Conservation (phyloP, 1,140 invertebrate genomes). For the Calliopsis andreniformis region DNA sequence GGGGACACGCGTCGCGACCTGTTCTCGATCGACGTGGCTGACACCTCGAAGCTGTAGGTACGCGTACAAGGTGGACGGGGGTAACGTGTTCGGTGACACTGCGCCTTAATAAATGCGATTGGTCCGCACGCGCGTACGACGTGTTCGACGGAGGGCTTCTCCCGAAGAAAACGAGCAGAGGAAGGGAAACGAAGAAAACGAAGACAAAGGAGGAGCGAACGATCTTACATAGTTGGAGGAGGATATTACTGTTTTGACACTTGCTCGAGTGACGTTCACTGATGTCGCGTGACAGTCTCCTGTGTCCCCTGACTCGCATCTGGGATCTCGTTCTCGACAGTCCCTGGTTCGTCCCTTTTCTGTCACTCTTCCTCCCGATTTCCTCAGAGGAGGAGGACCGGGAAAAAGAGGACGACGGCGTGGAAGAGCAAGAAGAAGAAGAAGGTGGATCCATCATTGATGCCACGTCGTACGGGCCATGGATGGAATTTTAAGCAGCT, state of each 20-base stretch:
- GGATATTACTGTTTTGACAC: conserved; percentile 69
- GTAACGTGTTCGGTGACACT: conserved; percentile 63
- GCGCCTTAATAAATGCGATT: conserved; percentile 67
- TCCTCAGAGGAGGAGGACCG: conserved; percentile 47
- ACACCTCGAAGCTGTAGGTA: conserved; percentile 59
- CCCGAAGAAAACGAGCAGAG: neutral
- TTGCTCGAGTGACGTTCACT: conserved; percentile 67
- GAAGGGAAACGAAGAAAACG: neutral
- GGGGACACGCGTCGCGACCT: conserved; percentile 64
- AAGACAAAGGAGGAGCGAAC: neutral
- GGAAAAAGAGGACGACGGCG: conserved; percentile 54
- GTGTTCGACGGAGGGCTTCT: conserved; percentile 25
- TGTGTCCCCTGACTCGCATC: conserved; percentile 62
- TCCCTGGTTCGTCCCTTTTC: conserved; percentile 17
- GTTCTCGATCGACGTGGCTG: conserved; percentile 65
- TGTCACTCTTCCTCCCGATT: conserved; percentile 37
- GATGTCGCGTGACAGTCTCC: conserved; percentile 69
- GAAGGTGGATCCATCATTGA: conserved; percentile 75
- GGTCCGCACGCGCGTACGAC: conserved; percentile 61
- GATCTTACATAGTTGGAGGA: neutral
- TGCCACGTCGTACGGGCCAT: conserved; percentile 68
- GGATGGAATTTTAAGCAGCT: conserved; percentile 76
- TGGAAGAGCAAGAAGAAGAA: conserved; percentile 25
- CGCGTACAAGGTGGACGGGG: conserved; percentile 63
- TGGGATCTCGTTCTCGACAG: conserved; percentile 50